Conservation (phyloP, 2,113 vertebrate species). For the Raja brachyura region DNA sequence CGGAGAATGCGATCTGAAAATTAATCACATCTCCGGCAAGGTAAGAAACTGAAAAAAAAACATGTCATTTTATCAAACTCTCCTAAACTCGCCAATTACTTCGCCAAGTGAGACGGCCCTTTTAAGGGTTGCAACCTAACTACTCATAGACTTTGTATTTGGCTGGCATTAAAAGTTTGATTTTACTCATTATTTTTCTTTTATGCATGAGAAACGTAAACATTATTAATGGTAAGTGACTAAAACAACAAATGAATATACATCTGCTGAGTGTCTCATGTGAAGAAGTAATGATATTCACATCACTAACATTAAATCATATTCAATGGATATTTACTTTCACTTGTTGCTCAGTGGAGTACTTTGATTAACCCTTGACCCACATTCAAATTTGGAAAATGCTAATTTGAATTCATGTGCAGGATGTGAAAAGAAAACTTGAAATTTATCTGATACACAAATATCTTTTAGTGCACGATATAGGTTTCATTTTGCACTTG, state of each 20-base stretch:
- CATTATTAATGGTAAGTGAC: conserved; percentile 23
- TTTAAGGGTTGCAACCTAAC: not conserved
- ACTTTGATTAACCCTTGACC: not conserved
- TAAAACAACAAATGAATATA: not conserved
- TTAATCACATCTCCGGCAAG: no score
- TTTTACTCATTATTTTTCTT: not conserved
- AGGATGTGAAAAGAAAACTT: not conserved
- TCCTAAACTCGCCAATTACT: no score
- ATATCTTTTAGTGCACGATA: not conserved
- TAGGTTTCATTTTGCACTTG: not conserved
- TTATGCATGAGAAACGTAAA: not conserved
- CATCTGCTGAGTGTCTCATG: not conserved
- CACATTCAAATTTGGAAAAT: not conserved
- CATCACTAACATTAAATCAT: not conserved
- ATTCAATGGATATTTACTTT: not conserved
- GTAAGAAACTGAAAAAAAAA: no score
- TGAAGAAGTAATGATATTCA: not conserved
- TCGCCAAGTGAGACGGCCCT: not conserved
- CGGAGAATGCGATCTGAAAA: no score
- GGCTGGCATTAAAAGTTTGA: not conserved
- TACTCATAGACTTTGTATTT: not conserved
- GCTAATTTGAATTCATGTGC: not conserved
- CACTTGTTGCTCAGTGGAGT: not conserved
- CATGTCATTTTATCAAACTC: no score
- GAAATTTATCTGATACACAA: not conserved